phyloP scores from a whole-genome alignment of 2,797 vertebrate genomes.

The Diplodus sargus region DNA sequence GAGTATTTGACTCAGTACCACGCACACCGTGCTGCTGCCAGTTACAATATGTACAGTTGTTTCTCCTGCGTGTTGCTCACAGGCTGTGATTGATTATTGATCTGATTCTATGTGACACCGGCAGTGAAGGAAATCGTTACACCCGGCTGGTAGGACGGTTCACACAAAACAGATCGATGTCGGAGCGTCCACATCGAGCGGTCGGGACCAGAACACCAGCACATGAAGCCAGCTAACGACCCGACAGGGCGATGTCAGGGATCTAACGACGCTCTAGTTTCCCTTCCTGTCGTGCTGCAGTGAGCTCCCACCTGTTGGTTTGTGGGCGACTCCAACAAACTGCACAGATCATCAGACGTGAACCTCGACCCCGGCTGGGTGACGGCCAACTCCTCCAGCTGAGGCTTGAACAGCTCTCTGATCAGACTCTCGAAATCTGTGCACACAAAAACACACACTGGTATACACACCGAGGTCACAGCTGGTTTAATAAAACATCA shows the following conservation, averaged over 20 bases:
- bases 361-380: conserved; percentile 50
- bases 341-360: conserved; percentile 75
- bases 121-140: conserved; percentile 26
- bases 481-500: too few species aligned
- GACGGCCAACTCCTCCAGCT: conserved; percentile 72
- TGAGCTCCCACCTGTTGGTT: conserved; percentile 51
- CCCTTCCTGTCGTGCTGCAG: background rate
- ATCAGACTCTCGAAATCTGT: conserved; percentile 89
- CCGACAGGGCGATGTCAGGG: background rate
- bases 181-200: background rate
- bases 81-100: conserved; percentile 1
- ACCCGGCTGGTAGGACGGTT: background rate
- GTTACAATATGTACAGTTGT: background rate
- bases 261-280: background rate
- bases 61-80: background rate
- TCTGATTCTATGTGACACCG: background rate
- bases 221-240: background rate
- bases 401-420: conserved; percentile 85
- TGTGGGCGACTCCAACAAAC: conserved; percentile 73
- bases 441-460: conserved; percentile 11
- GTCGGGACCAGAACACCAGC: background rate
- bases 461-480: background rate
- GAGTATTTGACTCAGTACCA: too few species aligned
- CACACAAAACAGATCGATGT: conserved; percentile 5
- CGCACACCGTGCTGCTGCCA: too few species aligned